These are phyloP conservation scores for Oncorhynchus clarkii DNA, from an alignment of 2,113 vertebrate species.

Conservation along the genomic window DNA sequence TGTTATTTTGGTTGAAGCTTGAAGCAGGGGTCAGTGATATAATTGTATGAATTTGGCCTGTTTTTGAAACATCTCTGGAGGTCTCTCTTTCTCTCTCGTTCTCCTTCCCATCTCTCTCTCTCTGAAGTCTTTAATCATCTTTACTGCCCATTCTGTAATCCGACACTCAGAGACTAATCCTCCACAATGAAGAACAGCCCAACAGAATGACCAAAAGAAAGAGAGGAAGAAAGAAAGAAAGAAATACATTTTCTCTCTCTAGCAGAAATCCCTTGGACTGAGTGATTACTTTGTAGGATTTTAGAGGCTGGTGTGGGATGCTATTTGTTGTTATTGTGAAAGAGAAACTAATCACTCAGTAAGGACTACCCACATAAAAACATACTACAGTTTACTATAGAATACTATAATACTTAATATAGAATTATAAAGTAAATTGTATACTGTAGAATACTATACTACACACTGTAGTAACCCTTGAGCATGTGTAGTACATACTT, in stretches of 20 bases:
- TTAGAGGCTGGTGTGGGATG: neutral
- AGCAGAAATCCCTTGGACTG: neutral
- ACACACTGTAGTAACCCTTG: no score
- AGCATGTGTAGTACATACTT: no score
- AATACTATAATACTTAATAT: no score
- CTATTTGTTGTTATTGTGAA: constrained; percentile 9
- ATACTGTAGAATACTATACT: no score
- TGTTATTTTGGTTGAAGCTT: constrained; percentile 24
- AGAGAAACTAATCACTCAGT: neutral
- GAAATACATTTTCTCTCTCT: neutral
- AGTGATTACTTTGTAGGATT: constrained; percentile 13
- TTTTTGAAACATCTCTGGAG: constrained; percentile 29
- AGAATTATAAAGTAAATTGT: no score
- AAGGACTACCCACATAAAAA: neutral
- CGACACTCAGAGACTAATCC: constrained; percentile 57
- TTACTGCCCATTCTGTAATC: constrained; percentile 67
- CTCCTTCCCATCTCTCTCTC: constrained; percentile 25
- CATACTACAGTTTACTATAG: no score
- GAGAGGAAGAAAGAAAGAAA: constrained; percentile 15
- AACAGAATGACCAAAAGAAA: constrained; percentile 16
- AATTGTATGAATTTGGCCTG: constrained; percentile 12
- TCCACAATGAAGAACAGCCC: constrained; percentile 44
- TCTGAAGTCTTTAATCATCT: constrained; percentile 63
- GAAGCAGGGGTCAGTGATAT: constrained; percentile 27
- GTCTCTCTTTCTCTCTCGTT: constrained; percentile 33